Evolutionary conservation across 2,888 invertebrate genomes (phyloP).

Genomic region (Sisyra terminalis): DNA sequence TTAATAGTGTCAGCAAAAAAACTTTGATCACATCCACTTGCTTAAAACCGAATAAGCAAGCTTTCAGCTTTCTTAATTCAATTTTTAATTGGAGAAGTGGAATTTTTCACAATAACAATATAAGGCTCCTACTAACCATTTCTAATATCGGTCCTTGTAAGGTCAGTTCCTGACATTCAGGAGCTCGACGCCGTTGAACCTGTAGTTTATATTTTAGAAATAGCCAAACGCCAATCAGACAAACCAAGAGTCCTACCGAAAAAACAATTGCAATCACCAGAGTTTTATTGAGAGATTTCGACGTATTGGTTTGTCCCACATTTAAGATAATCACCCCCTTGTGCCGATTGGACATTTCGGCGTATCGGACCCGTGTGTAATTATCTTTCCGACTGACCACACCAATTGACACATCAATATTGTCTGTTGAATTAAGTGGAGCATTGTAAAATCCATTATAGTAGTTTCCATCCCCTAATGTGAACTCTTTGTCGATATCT

Average conservation of each 20-base stretch:
- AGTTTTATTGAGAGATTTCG: slow-evolving; percentile 27
- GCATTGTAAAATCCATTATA: slow-evolving; percentile 67
- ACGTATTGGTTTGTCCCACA: slow-evolving; percentile 29
- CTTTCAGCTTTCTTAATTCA: too few species aligned
- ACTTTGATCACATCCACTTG: too few species aligned
- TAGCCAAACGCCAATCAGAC: slow-evolving; percentile 43
- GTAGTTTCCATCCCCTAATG: slow-evolving; percentile 55
- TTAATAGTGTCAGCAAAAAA: too few species aligned
- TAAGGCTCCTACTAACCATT: slow-evolving; percentile 28
- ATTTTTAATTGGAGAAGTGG: too few species aligned
- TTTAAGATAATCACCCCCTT: slow-evolving; percentile 33
- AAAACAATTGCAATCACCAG: slow-evolving; percentile 50
- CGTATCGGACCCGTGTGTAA: slow-evolving; percentile 46
- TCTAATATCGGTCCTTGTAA: slow-evolving; percentile 66
- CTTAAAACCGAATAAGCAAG: too few species aligned
- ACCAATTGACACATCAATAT: slow-evolving; percentile 53
- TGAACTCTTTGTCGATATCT: slow-evolving; percentile 46
- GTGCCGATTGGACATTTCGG: slow-evolving; percentile 21
- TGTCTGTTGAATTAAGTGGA: slow-evolving; percentile 42
- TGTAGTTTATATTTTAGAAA: slow-evolving; percentile 34
- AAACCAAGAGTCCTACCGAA: slow-evolving; percentile 44
- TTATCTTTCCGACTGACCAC: slow-evolving; percentile 51
- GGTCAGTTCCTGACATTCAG: slow-evolving; percentile 50
- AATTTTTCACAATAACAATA: background rate
- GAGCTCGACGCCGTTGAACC: slow-evolving; percentile 28